Evolutionary conservation across 2,888 invertebrate genomes (phyloP).

Genomic region (Teleiodes luculella): DNA sequence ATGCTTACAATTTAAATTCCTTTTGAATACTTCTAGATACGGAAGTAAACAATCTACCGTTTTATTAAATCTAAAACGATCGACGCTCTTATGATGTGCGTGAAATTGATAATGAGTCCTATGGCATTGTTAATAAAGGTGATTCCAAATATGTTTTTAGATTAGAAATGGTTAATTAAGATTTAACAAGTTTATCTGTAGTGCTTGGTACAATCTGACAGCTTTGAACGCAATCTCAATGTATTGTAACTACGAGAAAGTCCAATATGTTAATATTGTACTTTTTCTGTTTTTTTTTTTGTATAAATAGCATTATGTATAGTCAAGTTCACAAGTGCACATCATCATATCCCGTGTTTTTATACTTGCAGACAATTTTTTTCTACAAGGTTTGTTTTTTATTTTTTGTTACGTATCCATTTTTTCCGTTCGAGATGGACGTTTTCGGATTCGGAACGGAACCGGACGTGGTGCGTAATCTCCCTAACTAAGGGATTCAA

Average conservation of each 20-base stretch:
- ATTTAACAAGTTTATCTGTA: slow-evolving; percentile 26
- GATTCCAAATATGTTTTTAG: neutral
- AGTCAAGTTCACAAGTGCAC: no score
- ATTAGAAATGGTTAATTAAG: slow-evolving; percentile 28
- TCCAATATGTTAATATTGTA: no score
- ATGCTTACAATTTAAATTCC: neutral
- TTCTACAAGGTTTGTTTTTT: no score
- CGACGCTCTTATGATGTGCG: slow-evolving; percentile 33
- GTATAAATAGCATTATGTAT: no score
- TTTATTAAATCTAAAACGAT: slow-evolving; percentile 22
- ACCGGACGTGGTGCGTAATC: no score
- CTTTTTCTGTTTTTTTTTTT: no score
- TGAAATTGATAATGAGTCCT: slow-evolving; percentile 41
- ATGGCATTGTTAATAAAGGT: slow-evolving; percentile 16
- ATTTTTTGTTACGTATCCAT: no score
- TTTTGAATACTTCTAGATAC: neutral
- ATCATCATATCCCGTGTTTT: no score
- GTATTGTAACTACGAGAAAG: neutral
- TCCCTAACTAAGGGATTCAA: no score
- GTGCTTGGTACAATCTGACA: slow-evolving; percentile 21
- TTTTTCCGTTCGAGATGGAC: no score
- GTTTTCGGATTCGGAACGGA: no score
- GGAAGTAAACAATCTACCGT: neutral
- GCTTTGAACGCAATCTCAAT: neutral
- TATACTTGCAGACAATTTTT: no score